Conservation (phyloP, 2,113 vertebrate species). For the Argyrosomus japonicus region DNA sequence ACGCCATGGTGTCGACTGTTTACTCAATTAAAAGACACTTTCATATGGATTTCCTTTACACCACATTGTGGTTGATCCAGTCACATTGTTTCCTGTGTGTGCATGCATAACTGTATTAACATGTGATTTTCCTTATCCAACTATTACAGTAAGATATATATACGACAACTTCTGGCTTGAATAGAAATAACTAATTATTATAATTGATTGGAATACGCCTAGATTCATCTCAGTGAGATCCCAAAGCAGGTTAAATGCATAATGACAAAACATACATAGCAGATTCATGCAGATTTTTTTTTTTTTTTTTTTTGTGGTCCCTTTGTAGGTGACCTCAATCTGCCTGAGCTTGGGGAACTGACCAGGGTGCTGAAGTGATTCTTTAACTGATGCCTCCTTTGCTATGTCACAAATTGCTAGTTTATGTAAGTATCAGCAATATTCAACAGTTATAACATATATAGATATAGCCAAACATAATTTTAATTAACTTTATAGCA, state of each 20-base stretch:
- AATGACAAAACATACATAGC: background rate
- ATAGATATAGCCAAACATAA: background rate
- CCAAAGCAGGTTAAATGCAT: background rate
- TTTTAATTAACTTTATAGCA: background rate
- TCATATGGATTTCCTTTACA: background rate
- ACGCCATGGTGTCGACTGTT: background rate
- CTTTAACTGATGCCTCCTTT: background rate
- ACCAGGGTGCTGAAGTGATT: background rate
- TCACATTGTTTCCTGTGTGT: background rate
- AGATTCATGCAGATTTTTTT: background rate
- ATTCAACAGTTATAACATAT: background rate
- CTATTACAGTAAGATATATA: background rate
- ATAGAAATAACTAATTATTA: background rate
- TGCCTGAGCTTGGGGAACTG: background rate
- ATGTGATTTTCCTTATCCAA: background rate
- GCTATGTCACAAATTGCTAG: background rate
- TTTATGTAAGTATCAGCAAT: background rate
- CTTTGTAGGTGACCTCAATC: background rate
- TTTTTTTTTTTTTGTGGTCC: too few relatives aligned
- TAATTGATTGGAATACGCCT: background rate
- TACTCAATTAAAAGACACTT: background rate
- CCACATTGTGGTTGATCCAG: background rate
- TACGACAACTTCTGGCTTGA: background rate
- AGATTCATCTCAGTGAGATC: conserved; percentile 4
- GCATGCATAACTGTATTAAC: background rate